Base-by-base conservation (phyloP, 2,888 invertebrate species). In the Calliopum simillimum region DNA sequence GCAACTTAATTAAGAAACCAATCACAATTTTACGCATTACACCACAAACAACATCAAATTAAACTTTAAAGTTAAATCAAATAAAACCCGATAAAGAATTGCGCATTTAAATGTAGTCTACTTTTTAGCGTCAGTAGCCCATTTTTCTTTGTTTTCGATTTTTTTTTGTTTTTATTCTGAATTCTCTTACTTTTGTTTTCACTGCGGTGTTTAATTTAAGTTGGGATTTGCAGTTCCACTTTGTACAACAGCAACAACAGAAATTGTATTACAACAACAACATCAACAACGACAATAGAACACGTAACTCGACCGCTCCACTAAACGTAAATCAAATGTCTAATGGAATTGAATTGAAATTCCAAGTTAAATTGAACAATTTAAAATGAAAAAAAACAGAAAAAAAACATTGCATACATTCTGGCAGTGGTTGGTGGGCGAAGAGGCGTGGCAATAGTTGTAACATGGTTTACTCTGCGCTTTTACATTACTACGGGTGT, bases 331-430 rank as follows among this genome's bases (percentile, higher is more conserved):
- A 23, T 23, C 33, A 23, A 56, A 12, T 56, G 23, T 6, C 14
- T 56, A 25, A 13, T 8, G n/a, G 56, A 21, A 21, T 13, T 21
- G 2, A 23, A 56, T 25, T 8, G 13, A 12, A 23, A 25, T 14
- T 33, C 56, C n/a, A 23, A 56, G 13, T 56, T 23, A 56, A 56
- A 56, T 21, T 67, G 67, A 59, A 67, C 67, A 47, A 59, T 49
- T 59, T 62, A 66, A 33, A 33, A 33, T 33, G 33, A 33, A 33
- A 33, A 33, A 1, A 33, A 4, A 33, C n/a, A n/a, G n/a, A n/a
- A n/a, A n/a, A n/a, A n/a, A n/a, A n/a, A n/a, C n/a, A n/a, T n/a
- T n/a, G n/a, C n/a, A 33, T 33, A 8, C 8, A 33, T 8, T 5
- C 8, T 33, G 5, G 33, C 8, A 33, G 33, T 33, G 8, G 0